phyloP scores from a whole-genome alignment of 2,888 invertebrate species.

The Euzophera pinguis region DNA sequence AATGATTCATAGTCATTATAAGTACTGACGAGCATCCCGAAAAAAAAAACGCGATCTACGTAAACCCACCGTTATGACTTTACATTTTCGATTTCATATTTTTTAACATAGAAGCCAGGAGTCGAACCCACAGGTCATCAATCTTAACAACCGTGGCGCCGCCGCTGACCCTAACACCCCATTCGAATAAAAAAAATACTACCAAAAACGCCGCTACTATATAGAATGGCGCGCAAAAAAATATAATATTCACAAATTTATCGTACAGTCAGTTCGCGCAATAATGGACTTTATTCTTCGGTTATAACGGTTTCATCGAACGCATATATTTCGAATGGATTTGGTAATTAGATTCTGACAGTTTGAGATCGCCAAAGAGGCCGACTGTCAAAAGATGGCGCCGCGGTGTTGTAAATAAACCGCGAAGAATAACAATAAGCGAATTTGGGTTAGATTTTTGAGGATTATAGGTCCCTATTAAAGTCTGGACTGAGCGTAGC shows the following conservation, averaged over 20 bases:
- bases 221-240: constrained; percentile 67
- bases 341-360: constrained; percentile 77
- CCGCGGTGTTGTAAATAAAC: constrained; percentile 68
- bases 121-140: constrained; percentile 57
- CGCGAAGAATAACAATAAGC: constrained; percentile 20
- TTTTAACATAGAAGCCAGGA: constrained; percentile 40
- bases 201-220: constrained; percentile 53
- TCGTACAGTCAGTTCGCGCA: constrained; percentile 18
- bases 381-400: constrained; percentile 76
- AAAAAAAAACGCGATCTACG: too few relatives aligned
- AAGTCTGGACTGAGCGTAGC: neutral
- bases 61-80: too few relatives aligned
- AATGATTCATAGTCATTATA: too few relatives aligned
- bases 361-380: constrained; percentile 69
- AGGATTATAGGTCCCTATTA: constrained; percentile 1
- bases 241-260: constrained; percentile 33
- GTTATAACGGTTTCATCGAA: constrained; percentile 24
- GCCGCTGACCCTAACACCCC: constrained; percentile 67
- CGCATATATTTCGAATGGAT: constrained; percentile 30
- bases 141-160: constrained; percentile 63
- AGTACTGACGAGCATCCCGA: too few relatives aligned
- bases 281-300: constrained; percentile 31
- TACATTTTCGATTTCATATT: constrained; percentile 43
- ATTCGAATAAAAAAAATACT: constrained; percentile 42
- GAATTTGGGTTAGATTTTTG: constrained; percentile 6